phyloP scores from a whole-genome alignment of 2,797 vertebrate species.

The Microtus obscurus region DNA sequence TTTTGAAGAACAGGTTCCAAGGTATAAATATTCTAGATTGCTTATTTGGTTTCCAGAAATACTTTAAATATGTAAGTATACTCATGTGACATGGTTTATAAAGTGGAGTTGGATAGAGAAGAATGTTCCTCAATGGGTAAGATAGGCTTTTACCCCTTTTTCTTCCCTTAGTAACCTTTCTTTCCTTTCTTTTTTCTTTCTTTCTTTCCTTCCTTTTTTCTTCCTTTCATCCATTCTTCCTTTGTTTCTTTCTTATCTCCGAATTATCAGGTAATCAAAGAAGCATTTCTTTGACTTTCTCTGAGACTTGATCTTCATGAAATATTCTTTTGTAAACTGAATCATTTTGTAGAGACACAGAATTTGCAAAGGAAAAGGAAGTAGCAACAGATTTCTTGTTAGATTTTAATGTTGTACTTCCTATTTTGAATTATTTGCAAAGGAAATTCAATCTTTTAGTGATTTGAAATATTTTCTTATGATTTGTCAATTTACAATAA shows the following conservation, averaged over 20 bases:
- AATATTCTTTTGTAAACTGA: slow-evolving; percentile 83
- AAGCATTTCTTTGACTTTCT: slow-evolving; percentile 31
- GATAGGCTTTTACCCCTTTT: background rate
- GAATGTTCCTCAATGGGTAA: background rate
- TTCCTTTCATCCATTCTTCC: background rate
- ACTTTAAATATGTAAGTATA: background rate
- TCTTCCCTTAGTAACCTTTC: background rate
- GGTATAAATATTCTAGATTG: background rate
- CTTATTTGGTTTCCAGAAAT: background rate
- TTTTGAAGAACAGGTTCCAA: background rate
- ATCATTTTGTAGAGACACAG: slow-evolving; percentile 49
- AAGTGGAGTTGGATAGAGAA: background rate
- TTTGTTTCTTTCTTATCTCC: background rate
- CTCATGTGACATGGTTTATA: background rate
- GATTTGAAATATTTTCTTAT: background rate
- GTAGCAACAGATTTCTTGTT: background rate
- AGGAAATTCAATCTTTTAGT: slow-evolving; percentile 47
- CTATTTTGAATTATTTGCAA: slow-evolving; percentile 40
- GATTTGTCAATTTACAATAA: slow-evolving; percentile 10
- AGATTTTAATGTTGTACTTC: slow-evolving; percentile 48
- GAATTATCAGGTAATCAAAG: slow-evolving; percentile 38
- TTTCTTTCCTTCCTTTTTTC: background rate
- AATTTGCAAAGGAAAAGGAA: slow-evolving; percentile 49
- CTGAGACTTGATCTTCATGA: slow-evolving; percentile 65
- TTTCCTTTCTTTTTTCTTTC: background rate